Evolutionary conservation across 1,140 invertebrate genomes (phyloP), one percentile per base, ranked within the genome.

Genomic region (Teleopsis dalmanni): DNA sequence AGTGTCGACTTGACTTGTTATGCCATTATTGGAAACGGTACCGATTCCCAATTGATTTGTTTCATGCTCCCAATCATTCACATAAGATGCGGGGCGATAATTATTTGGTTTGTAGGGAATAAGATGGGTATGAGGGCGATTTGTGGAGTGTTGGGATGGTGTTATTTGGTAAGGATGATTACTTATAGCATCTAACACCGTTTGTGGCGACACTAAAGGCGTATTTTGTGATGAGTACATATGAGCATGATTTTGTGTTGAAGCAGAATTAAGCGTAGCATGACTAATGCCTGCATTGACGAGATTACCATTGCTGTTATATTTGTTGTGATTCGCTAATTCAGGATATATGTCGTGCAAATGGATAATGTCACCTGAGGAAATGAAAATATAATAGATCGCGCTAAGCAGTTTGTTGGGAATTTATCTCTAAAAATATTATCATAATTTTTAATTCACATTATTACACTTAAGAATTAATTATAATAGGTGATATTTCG

Each of bases 341-440:
- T 68, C 66, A 45, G 67, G 67, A 48, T 70, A 70, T 42, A 70
- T 70, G 54, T 70, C 67, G 51, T 68, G 62, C 55, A 70, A 63
- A 56, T 70, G 66, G 59, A 70, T 70, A 58, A 70, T 68, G 55
- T 70, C 67, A 61, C 67, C 66, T 70, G 62, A 16, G 18, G 19
- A 41, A 33, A 43, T 13, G 34, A 14, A 38, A 35, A 36, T 31
- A 42, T 22, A 33, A 27, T 14, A 26, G 18, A 7, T 7, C 21
- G 21, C 35, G 21, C 21, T 18, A 18, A 25, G 14, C 13, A 19
- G 38, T 25, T 41, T 14, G 7, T 13, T 22, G 21, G 8, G 4
- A 23, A 25, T 23, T 18, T 41, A 41, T 19, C 16, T 27, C 11
- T 21, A 21, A 11, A 37, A 13, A 36, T 36, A 36, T 36, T 19